Conservation (phyloP, 2,113 vertebrate genomes). For the Butastur rufipennis region DNA sequence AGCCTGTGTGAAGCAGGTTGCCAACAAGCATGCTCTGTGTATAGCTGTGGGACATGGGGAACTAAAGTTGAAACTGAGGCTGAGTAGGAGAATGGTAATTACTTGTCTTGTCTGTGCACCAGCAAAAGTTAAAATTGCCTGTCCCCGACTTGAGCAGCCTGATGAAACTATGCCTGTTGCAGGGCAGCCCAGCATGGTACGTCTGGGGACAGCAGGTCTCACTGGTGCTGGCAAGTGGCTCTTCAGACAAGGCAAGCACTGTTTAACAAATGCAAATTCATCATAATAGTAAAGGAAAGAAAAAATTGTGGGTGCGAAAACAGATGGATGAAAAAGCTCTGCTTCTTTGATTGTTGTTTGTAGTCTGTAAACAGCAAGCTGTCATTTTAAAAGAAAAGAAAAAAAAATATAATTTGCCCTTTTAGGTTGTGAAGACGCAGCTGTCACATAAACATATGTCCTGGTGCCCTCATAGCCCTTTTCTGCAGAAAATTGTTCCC, state of each 20-base stretch:
- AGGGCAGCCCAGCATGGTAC: fast-evolving
- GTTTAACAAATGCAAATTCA: not conserved
- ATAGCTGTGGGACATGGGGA: not conserved
- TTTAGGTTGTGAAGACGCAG: slow-evolving; percentile 32
- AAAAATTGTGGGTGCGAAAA: not conserved
- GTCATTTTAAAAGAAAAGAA: not conserved
- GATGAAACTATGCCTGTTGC: not conserved
- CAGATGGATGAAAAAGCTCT: slow-evolving; percentile 28
- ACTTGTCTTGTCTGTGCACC: not conserved
- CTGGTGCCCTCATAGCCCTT: not conserved
- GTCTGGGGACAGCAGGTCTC: not conserved
- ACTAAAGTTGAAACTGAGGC: not conserved
- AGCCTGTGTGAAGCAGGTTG: not conserved
- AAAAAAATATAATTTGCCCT: not conserved
- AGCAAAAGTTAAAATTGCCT: not conserved
- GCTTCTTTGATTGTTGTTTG: not conserved
- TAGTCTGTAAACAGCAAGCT: slow-evolving; percentile 40
- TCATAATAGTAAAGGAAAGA: not conserved
- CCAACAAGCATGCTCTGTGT: not conserved
- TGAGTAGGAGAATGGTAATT: not conserved
- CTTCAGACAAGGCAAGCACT: not conserved
- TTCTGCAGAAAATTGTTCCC: not conserved
- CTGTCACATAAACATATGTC: slow-evolving; percentile 49
- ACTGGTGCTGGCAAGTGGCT: not conserved
- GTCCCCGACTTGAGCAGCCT: not conserved